phyloP scores from a whole-genome alignment of 53 echinoderm and acorn worm species.

The Luidia sarsii region DNA sequence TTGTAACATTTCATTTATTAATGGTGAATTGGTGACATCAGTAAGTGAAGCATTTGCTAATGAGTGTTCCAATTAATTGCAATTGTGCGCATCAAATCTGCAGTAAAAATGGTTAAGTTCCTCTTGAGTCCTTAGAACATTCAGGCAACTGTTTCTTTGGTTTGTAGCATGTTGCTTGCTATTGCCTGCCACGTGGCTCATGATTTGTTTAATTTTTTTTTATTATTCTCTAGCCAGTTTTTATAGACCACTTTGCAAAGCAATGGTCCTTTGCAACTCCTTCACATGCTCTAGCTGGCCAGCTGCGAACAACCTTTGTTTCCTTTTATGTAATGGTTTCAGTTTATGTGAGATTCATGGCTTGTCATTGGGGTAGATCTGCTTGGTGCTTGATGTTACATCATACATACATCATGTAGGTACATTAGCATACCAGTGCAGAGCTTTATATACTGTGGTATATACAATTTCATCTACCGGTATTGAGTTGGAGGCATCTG shows the following conservation, averaged over 20 bases:
- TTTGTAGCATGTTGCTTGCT: conserved; percentile 34
- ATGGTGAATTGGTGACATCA: not conserved
- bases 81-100: conserved; percentile 27
- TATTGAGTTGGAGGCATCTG: conserved; percentile 9
- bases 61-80: not conserved
- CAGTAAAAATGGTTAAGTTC: conserved; percentile 57
- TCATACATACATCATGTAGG: too few relatives aligned
- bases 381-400: conserved; percentile 40
- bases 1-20: conserved; percentile 5
- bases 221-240: conserved; percentile 18
- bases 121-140: conserved; percentile 14
- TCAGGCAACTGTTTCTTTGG: conserved; percentile 14
- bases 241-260: conserved; percentile 12
- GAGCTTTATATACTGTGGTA: conserved; percentile 66
- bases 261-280: conserved; percentile 7
- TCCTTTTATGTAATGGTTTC: conserved; percentile 33
- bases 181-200: conserved; percentile 42
- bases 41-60: not conserved
- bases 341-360: conserved; percentile 65
- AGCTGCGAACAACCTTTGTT: conserved; percentile 12
- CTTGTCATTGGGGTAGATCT: conserved; percentile 63
- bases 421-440: conserved; percentile 59
- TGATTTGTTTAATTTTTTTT: conserved; percentile 23
- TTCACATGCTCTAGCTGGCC: not conserved
- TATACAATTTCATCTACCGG: conserved; percentile 17